A percentile compares a stretch with the other conserved stretches of the same genome.
phyloP scores from a whole-genome alignment of 2,888 invertebrate species.

The Agrypnus murinus region DNA sequence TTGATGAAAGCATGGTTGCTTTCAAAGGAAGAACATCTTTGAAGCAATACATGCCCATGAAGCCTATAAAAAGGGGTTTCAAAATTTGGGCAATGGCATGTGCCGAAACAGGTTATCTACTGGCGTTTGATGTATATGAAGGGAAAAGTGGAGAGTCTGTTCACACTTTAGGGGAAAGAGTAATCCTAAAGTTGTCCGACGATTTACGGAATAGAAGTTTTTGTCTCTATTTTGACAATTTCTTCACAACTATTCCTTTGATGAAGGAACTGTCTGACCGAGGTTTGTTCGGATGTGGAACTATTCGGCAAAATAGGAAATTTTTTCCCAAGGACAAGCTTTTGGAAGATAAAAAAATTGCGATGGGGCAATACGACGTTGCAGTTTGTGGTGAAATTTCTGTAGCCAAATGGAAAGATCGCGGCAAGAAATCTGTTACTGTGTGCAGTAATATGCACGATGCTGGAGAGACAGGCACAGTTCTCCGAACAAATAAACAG shows the following conservation, averaged over 20 bases:
- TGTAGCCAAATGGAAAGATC: conserved; percentile 61
- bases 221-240: conserved; percentile 41
- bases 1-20: conserved; percentile 47
- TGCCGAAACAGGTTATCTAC: conserved; percentile 51
- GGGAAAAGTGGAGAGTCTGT: conserved; percentile 48
- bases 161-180: conserved; percentile 56
- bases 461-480: conserved; percentile 15
- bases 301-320: conserved; percentile 62
- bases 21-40: conserved; percentile 30
- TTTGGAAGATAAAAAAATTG: conserved; percentile 4
- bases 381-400: conserved; percentile 53
- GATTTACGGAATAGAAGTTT: conserved; percentile 54
- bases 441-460: conserved; percentile 41
- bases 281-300: conserved; percentile 60
- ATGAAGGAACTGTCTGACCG: conserved; percentile 53
- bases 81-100: conserved; percentile 45
- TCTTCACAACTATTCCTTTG: conserved; percentile 58
- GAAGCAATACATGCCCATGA: conserved; percentile 30
- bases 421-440: conserved; percentile 52
- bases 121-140: conserved; percentile 54
- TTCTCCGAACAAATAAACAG: conserved; percentile 56
- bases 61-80: conserved; percentile 33
- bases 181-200: conserved; percentile 55
- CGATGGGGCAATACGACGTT: conserved; percentile 33
- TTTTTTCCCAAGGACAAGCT: conserved; percentile 81